Evolutionary conservation across 2,797 vertebrate species (phyloP), one percentile per base, ranked within the genome.

Genomic region (Semotilus atromaculatus): DNA sequence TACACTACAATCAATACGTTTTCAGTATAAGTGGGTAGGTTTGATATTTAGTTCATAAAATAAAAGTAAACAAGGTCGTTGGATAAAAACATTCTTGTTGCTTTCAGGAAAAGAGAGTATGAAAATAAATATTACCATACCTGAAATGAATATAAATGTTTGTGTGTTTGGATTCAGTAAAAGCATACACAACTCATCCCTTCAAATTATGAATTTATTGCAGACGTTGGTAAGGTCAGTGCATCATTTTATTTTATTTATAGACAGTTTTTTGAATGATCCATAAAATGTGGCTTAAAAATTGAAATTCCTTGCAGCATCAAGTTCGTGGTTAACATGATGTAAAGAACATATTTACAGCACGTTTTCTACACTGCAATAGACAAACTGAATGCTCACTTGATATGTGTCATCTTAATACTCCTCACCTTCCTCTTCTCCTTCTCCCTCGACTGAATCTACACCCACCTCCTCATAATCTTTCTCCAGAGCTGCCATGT

Each of bases 401-500:
- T 60, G 34, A 60, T 36, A 10, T 1, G 53, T 76, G 72, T 21
- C n/a, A 40, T 45, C 43, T 43, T 89, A 95, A 86, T 93, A 95
- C 71, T 95, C 94, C 31, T 94, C 95, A 23, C 92, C 94, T 34
- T 95, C 94, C 51, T 94, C 94, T 9, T 94, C 94, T 77, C 91
- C 94, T 14, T 95, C 95, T 79, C 91, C 94, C 3, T 95, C 95
- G 48, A 91, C 79, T 83, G 93, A 94, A 82, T 95, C 94, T 4
- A 93, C 93, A n/a, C 94, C 94, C 74, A 94, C 93, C 85, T 95
- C 94, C 53, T 95, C 94, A 31, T 97, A 97, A 96, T 97, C 97
- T 80, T 97, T 97, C 94, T 97, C 97, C 76, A 97, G 94, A 87
- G 97, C 97, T 19, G 97, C 96, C 97, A 97, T 97, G 88, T 97